Percentiles rank a stretch among this genome's conserved stretches.
phyloP scores from a whole-genome alignment of 2,797 vertebrate species.

The Scolopax rusticola region DNA sequence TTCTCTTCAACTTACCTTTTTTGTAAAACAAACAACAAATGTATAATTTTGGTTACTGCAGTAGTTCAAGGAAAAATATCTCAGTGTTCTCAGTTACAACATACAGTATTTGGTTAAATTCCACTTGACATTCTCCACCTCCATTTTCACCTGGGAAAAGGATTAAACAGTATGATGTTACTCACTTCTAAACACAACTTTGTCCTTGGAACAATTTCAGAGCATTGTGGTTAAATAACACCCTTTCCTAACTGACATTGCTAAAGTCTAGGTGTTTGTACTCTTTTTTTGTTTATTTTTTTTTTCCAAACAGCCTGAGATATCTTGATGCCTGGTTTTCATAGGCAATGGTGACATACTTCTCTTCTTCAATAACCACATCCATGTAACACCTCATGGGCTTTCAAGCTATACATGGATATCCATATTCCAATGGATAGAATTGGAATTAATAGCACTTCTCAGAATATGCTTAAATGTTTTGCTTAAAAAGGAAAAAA shows the following conservation, averaged over 20 bases:
- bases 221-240: neutral
- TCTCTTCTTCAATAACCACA: neutral
- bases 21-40: neutral
- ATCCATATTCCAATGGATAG: too few species aligned
- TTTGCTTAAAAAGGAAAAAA: neutral
- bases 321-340: neutral
- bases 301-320: neutral
- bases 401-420: neutral
- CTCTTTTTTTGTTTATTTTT: neutral
- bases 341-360: neutral
- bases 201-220: neutral
- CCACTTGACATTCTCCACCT: neutral
- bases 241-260: neutral
- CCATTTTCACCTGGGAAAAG: neutral
- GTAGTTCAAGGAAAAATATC: neutral
- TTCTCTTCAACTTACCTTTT: neutral
- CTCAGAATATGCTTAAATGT: neutral
- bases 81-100: neutral
- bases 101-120: neutral
- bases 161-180: neutral
- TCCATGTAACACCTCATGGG: neutral
- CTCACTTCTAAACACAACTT: neutral
- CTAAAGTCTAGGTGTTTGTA: neutral
- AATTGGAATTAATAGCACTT: neutral
- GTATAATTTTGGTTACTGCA: neutral